These are phyloP conservation scores for Drosophila subquinaria DNA, from an alignment of 2,888 invertebrate genomes.

Conservation along the genomic window DNA sequence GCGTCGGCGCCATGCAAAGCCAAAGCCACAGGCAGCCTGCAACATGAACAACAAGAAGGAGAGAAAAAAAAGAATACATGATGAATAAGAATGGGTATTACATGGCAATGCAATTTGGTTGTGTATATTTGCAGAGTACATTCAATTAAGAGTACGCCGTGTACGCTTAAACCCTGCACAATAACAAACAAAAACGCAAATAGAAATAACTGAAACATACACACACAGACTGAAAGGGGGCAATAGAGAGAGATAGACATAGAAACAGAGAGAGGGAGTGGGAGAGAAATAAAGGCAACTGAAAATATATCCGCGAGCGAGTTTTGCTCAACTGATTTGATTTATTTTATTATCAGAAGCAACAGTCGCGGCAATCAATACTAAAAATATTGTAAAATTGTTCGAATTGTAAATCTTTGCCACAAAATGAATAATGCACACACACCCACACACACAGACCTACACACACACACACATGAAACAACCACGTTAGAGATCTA, in stretches of 20 bases:
- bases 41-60: slow-evolving; percentile 6
- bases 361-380: slow-evolving; percentile 59
- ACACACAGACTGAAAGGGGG: neutral
- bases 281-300: neutral
- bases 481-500: slow-evolving; percentile 12
- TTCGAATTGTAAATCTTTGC: slow-evolving; percentile 74
- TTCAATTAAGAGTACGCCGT: slow-evolving; percentile 65
- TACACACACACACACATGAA: slow-evolving; percentile 25
- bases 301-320: slow-evolving; percentile 33
- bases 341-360: slow-evolving; percentile 70
- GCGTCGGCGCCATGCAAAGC: slow-evolving; percentile 26
- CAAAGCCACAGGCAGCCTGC: slow-evolving; percentile 46
- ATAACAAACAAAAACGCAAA: slow-evolving; percentile 37
- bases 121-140: slow-evolving; percentile 64
- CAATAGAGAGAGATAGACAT: neutral
- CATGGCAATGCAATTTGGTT: slow-evolving; percentile 61
- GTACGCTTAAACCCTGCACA: slow-evolving; percentile 28
- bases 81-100: slow-evolving; percentile 22
- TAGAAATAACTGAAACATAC: slow-evolving; percentile 41
- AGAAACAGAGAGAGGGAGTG: neutral
- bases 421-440: slow-evolving; percentile 74
- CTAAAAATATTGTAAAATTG: slow-evolving; percentile 42
- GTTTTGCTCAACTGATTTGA: slow-evolving; percentile 61
- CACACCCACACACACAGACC: slow-evolving; percentile 32
- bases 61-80: neutral